phyloP scores from a whole-genome alignment of 2,113 vertebrate genomes.

The Phasianus colchicus region DNA sequence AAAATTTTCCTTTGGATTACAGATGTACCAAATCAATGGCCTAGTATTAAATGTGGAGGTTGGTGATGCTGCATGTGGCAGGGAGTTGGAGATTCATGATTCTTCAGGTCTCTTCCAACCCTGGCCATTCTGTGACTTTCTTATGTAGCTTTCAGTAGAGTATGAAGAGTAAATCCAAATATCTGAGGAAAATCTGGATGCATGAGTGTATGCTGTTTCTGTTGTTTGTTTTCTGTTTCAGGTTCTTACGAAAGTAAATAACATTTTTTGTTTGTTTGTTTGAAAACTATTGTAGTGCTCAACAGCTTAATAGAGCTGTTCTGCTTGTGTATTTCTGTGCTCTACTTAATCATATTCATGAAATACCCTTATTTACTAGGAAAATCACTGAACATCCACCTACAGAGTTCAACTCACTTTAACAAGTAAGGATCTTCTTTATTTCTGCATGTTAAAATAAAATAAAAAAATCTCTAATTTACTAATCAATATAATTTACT shows the following conservation, averaged over 20 bases:
- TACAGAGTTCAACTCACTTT: neutral
- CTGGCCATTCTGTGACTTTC: neutral
- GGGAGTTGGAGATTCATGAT: no score
- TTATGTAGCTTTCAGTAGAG: neutral
- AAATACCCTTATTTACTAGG: slow-evolving; percentile 22
- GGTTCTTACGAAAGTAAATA: neutral
- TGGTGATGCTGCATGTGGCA: no score
- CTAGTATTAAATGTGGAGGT: no score
- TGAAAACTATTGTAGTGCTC: slow-evolving; percentile 26
- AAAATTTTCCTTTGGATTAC: neutral
- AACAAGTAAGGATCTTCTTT: neutral
- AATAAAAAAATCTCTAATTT: neutral
- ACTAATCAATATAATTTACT: neutral
- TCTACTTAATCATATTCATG: slow-evolving; percentile 4
- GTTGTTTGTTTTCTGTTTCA: slow-evolving; percentile 4
- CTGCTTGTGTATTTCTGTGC: slow-evolving; percentile 1
- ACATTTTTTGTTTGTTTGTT: neutral
- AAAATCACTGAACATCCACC: neutral
- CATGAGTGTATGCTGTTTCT: neutral
- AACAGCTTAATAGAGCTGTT: neutral
- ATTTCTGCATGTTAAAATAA: neutral
- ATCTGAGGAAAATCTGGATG: neutral
- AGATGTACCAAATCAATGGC: neutral
- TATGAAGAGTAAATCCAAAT: neutral
- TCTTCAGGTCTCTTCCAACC: no score